Base-by-base conservation (phyloP, 92 coral and sea anemone species). In the Epizoanthus illoricatus region DNA sequence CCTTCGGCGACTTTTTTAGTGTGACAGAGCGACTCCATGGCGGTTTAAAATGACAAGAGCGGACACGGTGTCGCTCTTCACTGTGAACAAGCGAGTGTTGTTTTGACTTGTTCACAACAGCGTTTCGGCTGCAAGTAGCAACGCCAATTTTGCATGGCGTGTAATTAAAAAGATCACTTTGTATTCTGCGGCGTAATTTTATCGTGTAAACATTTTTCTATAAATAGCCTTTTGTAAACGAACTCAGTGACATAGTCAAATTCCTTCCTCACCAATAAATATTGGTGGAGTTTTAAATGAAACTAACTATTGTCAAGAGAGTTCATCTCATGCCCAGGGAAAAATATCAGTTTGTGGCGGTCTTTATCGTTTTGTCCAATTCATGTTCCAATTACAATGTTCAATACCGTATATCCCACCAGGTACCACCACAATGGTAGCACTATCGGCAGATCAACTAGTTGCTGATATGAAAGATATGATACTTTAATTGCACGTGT, bases 91-190 rank as follows among this genome's bases (percentile, higher is more conserved):
- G 19, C 42, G 21, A 17, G 28, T 75, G 42, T 78, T 78, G 60
- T 78, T 63, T 33, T 78, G 71, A 62, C 24, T 61, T 61, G 56
- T 39, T 42, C 58, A 60, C 57, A 41, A 62, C n/a, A 76, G 81
- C 69, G 56, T 41, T 61, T 76, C 70, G 52, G 81, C 59, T 69
- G 70, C 60, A 78, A 19, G 18, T 45, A n/a, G 82, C 82, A 78
- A 78, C 82, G 56, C 12, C 56, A 52, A 52, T 52, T 15, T 13
- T 49, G 2, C 2, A 49, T 7, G 47, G 45, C 71, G 59, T 12
- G 43, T 28, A 61, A 45, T 78, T 63, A 69, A 63, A 41, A 52
- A 10, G 56, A 45, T 41, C n/a, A 63, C 18, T 21, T 62, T 61
- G 47, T 71, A 57, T 43, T 39, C 33, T 47, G 60, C 5, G 58